Conservation (phyloP, 2,797 vertebrate genomes). For the Meda fulgida region DNA sequence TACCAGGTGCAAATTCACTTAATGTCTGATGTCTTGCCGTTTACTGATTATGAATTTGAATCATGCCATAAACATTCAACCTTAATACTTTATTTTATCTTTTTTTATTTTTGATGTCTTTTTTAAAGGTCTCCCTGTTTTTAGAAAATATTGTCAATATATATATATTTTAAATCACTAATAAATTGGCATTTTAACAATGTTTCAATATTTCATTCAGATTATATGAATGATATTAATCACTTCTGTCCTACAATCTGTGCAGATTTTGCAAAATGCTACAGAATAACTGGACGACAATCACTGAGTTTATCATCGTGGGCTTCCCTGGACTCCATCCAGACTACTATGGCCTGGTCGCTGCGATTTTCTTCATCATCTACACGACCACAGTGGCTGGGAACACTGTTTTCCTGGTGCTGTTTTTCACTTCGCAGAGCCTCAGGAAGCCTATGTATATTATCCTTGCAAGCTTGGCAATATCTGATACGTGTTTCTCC, state of each 20-base stretch:
- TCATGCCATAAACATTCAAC: neutral
- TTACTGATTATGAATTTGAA: neutral
- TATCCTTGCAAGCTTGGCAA: slow-evolving; percentile 71
- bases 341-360: slow-evolving; percentile 56
- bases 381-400: slow-evolving; percentile 64
- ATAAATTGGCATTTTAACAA: neutral
- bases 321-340: slow-evolving; percentile 71
- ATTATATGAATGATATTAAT: neutral
- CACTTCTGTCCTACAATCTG: neutral
- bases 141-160: neutral
- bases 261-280: slow-evolving; percentile 50
- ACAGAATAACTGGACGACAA: slow-evolving; percentile 36
- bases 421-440: slow-evolving; percentile 66
- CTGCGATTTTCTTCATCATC: slow-evolving; percentile 63
- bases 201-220: neutral
- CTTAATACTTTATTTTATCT: neutral
- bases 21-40: neutral
- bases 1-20: neutral
- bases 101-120: neutral
- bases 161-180: neutral
- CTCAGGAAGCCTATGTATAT: slow-evolving; percentile 79
- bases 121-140: neutral
- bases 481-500: slow-evolving; percentile 71
- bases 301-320: slow-evolving; percentile 71
- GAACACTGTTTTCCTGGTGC: slow-evolving; percentile 66